These are phyloP conservation scores for Lycia hirtaria DNA, from an alignment of 2,888 invertebrate genomes.

Conservation along the genomic window DNA sequence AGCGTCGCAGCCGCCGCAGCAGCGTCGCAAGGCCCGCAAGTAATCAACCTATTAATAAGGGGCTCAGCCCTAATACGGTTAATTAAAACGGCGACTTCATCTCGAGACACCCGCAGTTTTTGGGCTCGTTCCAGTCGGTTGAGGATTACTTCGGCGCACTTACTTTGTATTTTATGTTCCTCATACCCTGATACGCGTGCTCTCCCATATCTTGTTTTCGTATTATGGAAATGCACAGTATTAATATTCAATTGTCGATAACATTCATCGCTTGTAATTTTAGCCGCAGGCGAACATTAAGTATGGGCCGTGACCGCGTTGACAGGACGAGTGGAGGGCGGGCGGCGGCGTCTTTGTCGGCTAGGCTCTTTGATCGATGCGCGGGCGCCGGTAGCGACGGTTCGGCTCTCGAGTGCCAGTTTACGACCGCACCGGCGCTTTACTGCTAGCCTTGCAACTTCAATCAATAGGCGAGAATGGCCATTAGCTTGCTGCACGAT, in stretches of 20 bases:
- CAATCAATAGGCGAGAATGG: conserved; percentile 68
- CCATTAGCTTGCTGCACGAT: conserved; percentile 59
- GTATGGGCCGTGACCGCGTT: conserved; percentile 77
- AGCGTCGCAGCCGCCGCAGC: conserved; percentile 48
- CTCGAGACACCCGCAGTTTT: conserved; percentile 83
- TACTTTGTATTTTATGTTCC: conserved; percentile 54
- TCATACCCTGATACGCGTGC: conserved; percentile 46
- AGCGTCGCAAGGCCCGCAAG: conserved; percentile 74
- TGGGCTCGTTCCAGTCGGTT: conserved; percentile 81
- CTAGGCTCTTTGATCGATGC: conserved; percentile 71
- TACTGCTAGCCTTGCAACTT: conserved; percentile 72
- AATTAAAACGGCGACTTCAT: conserved; percentile 81
- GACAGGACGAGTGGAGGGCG: conserved; percentile 69
- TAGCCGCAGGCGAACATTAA: conserved; percentile 70
- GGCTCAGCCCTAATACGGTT: conserved; percentile 80
- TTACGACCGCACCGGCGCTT: conserved; percentile 78
- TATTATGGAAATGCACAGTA: conserved; percentile 67
- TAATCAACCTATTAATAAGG: conserved; percentile 85
- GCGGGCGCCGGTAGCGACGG: conserved; percentile 75
- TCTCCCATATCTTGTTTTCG: conserved; percentile 51
- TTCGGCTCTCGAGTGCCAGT: conserved; percentile 77
- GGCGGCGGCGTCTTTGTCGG: conserved; percentile 74
- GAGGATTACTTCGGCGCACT: conserved; percentile 68
- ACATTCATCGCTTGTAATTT: conserved; percentile 74
- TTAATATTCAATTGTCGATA: conserved; percentile 78